Evolutionary conservation across 2,797 vertebrate species (phyloP).

Genomic region (Alectoris magna): DNA sequence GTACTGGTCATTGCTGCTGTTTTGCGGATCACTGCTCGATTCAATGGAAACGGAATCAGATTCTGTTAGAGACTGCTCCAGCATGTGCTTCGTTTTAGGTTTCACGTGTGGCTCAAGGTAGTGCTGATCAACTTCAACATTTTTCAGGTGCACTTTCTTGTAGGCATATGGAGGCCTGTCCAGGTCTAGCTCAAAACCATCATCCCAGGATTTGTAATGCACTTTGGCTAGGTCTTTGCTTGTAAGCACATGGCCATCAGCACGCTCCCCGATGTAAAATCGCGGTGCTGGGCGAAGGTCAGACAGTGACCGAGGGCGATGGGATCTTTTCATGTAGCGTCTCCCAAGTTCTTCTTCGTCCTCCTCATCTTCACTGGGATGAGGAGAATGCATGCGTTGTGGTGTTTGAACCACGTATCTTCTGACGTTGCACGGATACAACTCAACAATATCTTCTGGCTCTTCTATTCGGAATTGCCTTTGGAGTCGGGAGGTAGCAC

Average conservation of each 20-base stretch:
- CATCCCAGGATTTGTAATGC: slow-evolving; percentile 72
- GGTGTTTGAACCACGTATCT: slow-evolving; percentile 74
- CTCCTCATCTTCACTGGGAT: slow-evolving; percentile 85
- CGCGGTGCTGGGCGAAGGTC: slow-evolving; percentile 83
- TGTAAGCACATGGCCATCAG: slow-evolving; percentile 72
- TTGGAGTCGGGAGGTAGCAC: slow-evolving; percentile 81
- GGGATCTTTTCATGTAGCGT: slow-evolving; percentile 58
- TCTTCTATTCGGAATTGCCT: slow-evolving; percentile 84
- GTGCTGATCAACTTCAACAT: slow-evolving; percentile 59
- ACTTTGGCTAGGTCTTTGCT: slow-evolving; percentile 69
- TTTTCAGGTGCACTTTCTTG: slow-evolving; percentile 75
- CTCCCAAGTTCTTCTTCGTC: slow-evolving; percentile 78
- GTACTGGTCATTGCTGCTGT: slow-evolving; percentile 90
- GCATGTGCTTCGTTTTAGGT: slow-evolving; percentile 80
- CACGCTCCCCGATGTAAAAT: slow-evolving; percentile 84
- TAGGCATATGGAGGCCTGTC: slow-evolving; percentile 67
- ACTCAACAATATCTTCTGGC: slow-evolving; percentile 80
- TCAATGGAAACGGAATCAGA: slow-evolving; percentile 89
- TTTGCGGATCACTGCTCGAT: slow-evolving; percentile 94
- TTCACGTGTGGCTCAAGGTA: slow-evolving; percentile 78
- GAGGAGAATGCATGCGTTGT: slow-evolving; percentile 78
- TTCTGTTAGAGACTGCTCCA: slow-evolving; percentile 85
- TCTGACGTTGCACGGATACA: slow-evolving; percentile 83
- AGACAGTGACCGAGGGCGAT: slow-evolving; percentile 81
- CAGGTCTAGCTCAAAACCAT: slow-evolving; percentile 64